Conservation (phyloP, 1,140 invertebrate genomes). For the Conus ventricosus region DNA sequence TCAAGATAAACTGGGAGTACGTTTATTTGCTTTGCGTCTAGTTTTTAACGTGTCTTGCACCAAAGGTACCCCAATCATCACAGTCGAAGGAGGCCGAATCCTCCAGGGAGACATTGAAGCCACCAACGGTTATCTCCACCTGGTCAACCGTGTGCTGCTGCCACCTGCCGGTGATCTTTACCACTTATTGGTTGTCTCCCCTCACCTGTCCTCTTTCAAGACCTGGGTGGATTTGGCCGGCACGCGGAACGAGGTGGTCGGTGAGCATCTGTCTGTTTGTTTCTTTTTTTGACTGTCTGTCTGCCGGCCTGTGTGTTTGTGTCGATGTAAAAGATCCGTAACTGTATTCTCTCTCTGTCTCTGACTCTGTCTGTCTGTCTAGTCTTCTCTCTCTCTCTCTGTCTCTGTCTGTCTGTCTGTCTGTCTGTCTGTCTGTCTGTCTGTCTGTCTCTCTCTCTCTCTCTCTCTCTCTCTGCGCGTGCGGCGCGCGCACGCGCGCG, state of each 20-base stretch:
- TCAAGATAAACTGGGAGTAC: no score
- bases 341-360: slow-evolving; percentile 11
- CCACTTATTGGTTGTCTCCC: neutral
- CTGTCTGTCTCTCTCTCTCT: slow-evolving; percentile 12
- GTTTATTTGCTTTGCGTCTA: no score
- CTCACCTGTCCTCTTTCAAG: neutral
- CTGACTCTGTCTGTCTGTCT: neutral
- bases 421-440: slow-evolving; percentile 2
- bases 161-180: slow-evolving; percentile 15
- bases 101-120: slow-evolving; percentile 20
- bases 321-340: no score
- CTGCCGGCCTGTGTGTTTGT: neutral
- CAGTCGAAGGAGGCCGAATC: neutral
- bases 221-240: neutral
- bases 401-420: neutral
- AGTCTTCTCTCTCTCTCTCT: slow-evolving; percentile 1
- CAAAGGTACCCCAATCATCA: neutral
- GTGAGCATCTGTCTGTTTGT: neutral
- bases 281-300: no score
- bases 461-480: neutral
- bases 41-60: no score
- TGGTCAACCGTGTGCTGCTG: slow-evolving; percentile 15
- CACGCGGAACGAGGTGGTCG: neutral
- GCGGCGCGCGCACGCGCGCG: no score
- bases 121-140: slow-evolving; percentile 24